Conservation (phyloP, 2,113 vertebrate species). For the Sinocyclocheilus rhinocerous region DNA sequence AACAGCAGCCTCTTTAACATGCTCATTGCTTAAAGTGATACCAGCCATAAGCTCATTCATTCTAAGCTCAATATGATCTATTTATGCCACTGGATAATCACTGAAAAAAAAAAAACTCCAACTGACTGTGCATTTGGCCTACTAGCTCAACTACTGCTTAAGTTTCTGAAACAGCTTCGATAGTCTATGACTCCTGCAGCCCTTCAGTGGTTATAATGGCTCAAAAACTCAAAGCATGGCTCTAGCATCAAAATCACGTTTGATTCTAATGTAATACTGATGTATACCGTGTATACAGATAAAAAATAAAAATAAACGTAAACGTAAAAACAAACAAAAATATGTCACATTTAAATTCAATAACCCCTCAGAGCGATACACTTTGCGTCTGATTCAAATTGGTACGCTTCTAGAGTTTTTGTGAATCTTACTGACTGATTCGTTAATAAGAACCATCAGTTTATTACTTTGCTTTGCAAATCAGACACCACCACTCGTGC, state of each 20-base stretch:
- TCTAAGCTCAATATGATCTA: background rate
- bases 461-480: background rate
- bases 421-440: background rate
- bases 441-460: background rate
- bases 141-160: background rate
- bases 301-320: background rate
- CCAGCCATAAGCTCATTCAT: background rate
- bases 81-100: slow-evolving; percentile 22
- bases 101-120: background rate
- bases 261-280: background rate
- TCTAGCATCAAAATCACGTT: background rate
- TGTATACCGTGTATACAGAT: no score
- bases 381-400: background rate
- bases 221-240: background rate
- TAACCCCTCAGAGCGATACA: background rate
- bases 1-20: slow-evolving; percentile 14
- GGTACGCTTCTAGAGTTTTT: background rate
- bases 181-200: background rate
- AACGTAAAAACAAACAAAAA: background rate
- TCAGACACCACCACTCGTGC: background rate
- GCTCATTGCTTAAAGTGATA: slow-evolving; percentile 28
- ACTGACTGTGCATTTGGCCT: background rate
- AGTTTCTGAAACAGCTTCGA: background rate
- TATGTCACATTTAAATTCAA: background rate
- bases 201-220: background rate